Conservation (phyloP, 2,888 invertebrate species). For the Trissolcus brochymenae region DNA sequence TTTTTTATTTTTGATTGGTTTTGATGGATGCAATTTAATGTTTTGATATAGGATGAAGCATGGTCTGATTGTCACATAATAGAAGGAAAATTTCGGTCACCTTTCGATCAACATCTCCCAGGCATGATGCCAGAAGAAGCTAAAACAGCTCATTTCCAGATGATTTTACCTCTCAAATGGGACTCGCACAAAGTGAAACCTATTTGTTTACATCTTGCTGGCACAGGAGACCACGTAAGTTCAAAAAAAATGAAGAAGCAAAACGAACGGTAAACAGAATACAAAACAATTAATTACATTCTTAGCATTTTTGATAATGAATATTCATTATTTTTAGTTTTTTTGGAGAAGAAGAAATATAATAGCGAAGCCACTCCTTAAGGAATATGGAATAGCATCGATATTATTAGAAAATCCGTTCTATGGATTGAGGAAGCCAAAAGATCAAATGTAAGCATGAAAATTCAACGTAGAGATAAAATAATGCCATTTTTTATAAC, state of each 20-base stretch:
- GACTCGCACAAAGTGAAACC: constrained; percentile 82
- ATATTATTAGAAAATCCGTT: constrained; percentile 98
- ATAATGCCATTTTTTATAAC: not conserved
- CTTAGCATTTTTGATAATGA: not conserved
- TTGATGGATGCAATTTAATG: not conserved
- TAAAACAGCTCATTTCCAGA: constrained; percentile 89
- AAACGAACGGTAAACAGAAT: not conserved
- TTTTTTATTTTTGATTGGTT: not conserved
- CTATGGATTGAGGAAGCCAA: constrained; percentile 92
- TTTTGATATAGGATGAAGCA: constrained; percentile 81
- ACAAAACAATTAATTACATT: constrained; percentile 16
- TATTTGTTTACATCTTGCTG: constrained; percentile 95
- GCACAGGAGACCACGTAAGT: constrained; percentile 98
- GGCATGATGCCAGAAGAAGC: constrained; percentile 91
- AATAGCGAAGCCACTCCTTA: constrained; percentile 93
- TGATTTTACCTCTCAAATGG: constrained; percentile 90
- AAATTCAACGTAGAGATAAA: not conserved
- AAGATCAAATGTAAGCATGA: constrained; percentile 85
- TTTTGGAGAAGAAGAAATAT: constrained; percentile 93
- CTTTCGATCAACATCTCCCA: constrained; percentile 88
- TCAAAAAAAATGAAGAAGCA: constrained; percentile 12
- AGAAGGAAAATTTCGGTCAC: constrained; percentile 92
- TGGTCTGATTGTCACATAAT: constrained; percentile 85
- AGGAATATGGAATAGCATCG: constrained; percentile 93
- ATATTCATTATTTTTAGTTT: constrained; percentile 77